Base-by-base conservation (phyloP, 2,797 vertebrate species). In the Sparidentex hasta region DNA sequence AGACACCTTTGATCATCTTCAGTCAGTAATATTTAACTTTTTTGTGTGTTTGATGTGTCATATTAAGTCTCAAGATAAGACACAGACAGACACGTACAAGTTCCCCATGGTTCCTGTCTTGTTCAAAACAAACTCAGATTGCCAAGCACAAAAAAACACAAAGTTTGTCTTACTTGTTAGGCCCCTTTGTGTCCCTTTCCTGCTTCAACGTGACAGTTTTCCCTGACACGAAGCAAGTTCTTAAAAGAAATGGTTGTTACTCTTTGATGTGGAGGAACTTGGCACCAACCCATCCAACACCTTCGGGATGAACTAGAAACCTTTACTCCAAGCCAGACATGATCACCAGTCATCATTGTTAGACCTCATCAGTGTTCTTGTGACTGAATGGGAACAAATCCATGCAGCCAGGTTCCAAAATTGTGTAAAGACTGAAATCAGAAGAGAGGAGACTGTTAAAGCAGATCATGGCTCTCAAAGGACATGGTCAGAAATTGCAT, bases 1-100 rank as follows among this genome's bases (percentile, higher is more conserved):
- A 71, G 70, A 46, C 23, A 27, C 23, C 78, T 84, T 77, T 82
- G 81, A 86, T 86, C 51, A 3, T 55, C 57, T 68, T 72, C 47
- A 76, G 59, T 84, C 66, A 8, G 56, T 72, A 25, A 62, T 51
- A 72, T 56, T 69, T 11, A 57, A 71, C 13, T 54, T 66, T 25
- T 66, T 29, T 57, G 27, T 33, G 27, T 55, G 66, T 80, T 80
- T 82, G 70, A 80, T 66, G 47, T 56, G 27, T 78, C 44, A 23
- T 38, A 51, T 65, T 63, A 46, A 52, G 57, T 61, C 18, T 74
- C 23, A 2, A 50, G 78, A 62, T 51, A 21, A 68, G 67, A 76
- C 52, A 2, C 18, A 17, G 23, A 47, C 11, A 38, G 75, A 65
- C 48, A 65, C n/a, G 7, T 23, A 5, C 43, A 38, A 50, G 55